phyloP scores from a whole-genome alignment of 2,797 vertebrate species.

The Cyclura pinguis region DNA sequence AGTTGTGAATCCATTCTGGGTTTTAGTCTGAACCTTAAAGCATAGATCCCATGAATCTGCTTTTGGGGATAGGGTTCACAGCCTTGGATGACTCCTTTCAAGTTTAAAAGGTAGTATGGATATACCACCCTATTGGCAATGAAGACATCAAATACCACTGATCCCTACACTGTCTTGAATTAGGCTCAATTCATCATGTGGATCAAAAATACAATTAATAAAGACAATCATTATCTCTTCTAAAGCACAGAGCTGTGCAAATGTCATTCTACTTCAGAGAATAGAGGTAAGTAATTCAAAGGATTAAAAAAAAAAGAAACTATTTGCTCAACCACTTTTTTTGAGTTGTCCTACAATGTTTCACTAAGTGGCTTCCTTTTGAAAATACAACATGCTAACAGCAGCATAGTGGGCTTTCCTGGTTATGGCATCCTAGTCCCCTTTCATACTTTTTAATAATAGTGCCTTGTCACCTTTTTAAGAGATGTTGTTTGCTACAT shows the following conservation, averaged over 20 bases:
- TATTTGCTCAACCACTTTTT: background rate
- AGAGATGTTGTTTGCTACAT: too few relatives aligned
- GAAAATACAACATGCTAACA: background rate
- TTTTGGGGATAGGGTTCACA: too few relatives aligned
- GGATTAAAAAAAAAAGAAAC: background rate
- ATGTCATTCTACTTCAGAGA: background rate
- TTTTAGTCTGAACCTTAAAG: background rate
- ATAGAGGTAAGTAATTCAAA: background rate
- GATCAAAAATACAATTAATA: constrained; percentile 70
- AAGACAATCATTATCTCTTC: constrained; percentile 33
- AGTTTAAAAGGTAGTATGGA: too few relatives aligned
- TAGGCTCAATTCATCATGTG: constrained; percentile 53
- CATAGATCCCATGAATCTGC: too few relatives aligned
- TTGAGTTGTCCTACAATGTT: background rate
- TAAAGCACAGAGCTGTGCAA: constrained; percentile 39
- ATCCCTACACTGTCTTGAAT: constrained; percentile 23
- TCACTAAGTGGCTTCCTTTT: background rate
- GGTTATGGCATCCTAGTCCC: too few relatives aligned
- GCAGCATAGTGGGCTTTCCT: too few relatives aligned
- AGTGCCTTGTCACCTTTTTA: too few relatives aligned
- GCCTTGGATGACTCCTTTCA: too few relatives aligned
- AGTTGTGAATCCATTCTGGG: too few relatives aligned
- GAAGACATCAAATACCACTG: too few relatives aligned
- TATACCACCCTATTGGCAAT: too few relatives aligned
- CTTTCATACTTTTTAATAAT: too few relatives aligned